Evolutionary conservation across 2,888 invertebrate species (phyloP).

Genomic region (Rhaphigaster nebulosa): DNA sequence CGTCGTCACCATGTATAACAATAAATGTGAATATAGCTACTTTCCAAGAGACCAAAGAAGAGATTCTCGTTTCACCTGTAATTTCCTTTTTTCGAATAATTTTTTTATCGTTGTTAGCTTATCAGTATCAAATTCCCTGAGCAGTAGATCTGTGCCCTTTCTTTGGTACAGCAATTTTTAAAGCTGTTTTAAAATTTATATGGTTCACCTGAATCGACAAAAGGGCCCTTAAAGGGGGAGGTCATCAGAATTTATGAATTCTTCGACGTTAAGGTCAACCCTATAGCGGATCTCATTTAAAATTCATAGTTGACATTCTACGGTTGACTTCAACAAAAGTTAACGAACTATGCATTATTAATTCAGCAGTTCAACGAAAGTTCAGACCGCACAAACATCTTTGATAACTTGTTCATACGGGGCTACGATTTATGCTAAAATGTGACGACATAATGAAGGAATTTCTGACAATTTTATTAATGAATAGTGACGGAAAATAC

Average conservation of each 20-base stretch:
- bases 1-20: too few relatives aligned
- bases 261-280: constrained; percentile 12
- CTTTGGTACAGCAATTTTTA: background rate
- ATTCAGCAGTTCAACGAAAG: background rate
- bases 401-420: background rate
- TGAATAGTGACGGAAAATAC: background rate
- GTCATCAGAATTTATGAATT: constrained; percentile 41
- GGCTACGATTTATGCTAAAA: background rate
- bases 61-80: too few relatives aligned
- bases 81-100: too few relatives aligned
- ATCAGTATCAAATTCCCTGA: too few relatives aligned
- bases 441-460: background rate
- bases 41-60: too few relatives aligned
- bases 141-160: too few relatives aligned
- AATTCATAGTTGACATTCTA: constrained; percentile 11
- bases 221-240: background rate
- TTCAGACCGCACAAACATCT: background rate
- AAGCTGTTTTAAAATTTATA: background rate
- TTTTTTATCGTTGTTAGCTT: too few relatives aligned
- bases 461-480: background rate
- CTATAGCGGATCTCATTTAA: constrained; percentile 5
- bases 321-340: constrained; percentile 2
- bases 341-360: constrained; percentile 34
- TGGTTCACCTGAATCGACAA: background rate
- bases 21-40: too few relatives aligned